Percentiles rank a stretch among this genome's conserved stretches.
Conservation (phyloP, 2,113 vertebrate species). For the Saguinus midas region DNA sequence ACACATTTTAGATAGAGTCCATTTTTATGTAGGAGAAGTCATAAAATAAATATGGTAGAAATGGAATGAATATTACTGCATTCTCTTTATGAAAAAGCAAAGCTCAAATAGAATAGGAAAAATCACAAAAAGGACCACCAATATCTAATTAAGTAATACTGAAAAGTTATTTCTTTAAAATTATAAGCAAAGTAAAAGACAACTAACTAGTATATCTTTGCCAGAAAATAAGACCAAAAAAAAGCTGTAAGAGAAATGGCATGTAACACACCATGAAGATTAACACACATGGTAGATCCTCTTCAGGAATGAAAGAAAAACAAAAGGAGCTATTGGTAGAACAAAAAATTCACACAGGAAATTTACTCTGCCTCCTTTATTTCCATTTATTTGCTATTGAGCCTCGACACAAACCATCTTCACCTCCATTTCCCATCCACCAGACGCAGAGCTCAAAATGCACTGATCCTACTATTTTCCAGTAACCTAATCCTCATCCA, state of each 20-base stretch:
- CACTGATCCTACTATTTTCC: background rate
- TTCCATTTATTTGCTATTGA: too few relatives aligned
- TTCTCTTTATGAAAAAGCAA: background rate
- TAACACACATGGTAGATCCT: too few relatives aligned
- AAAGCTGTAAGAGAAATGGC: background rate
- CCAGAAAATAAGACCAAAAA: background rate
- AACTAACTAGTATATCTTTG: background rate
- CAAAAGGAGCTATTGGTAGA: background rate
- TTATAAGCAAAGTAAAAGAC: background rate
- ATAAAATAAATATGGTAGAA: background rate
- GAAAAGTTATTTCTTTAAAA: background rate
- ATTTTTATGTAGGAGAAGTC: background rate
- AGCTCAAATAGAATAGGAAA: background rate
- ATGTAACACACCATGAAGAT: background rate
- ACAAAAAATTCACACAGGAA: background rate
- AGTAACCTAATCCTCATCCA: fast-evolving
- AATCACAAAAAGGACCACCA: background rate
- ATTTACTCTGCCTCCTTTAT: background rate
- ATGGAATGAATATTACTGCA: background rate
- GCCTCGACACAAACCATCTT: background rate
- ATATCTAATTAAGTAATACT: background rate
- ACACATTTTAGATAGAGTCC: background rate
- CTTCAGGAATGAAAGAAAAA: background rate
- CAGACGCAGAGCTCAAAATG: too few relatives aligned
- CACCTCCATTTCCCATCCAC: fast-evolving